Conservation (phyloP, 2,113 vertebrate species). For the Phainopepla nitens region DNA sequence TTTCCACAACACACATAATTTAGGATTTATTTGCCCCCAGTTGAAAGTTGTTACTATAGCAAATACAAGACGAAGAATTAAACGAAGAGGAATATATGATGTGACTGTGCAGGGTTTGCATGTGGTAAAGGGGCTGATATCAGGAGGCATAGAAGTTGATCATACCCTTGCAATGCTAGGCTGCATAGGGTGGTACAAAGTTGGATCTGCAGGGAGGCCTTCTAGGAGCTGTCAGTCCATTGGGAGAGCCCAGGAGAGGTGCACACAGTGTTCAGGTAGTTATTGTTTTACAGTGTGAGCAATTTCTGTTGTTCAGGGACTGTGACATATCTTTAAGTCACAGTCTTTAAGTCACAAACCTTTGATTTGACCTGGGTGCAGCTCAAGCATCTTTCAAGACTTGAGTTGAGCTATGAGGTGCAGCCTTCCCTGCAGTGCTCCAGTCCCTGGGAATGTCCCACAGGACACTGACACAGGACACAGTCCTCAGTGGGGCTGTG, state of each 20-base stretch:
- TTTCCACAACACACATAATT: neutral
- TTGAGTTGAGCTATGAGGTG: neutral
- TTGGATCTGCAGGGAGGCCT: neutral
- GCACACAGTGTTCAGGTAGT: neutral
- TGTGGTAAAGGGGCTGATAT: neutral
- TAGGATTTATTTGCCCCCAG: neutral
- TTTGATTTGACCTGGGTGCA: neutral
- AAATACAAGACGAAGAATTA: neutral
- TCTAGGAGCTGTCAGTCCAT: neutral
- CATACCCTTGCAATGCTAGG: neutral
- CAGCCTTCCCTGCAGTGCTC: neutral
- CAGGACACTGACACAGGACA: no score
- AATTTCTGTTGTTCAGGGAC: neutral
- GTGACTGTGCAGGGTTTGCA: neutral
- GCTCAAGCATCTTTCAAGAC: neutral
- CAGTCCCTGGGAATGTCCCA: accelerated
- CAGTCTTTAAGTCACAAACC: no score
- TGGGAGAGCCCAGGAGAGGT: neutral
- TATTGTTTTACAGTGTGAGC: neutral
- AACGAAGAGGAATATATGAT: neutral
- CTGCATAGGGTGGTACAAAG: neutral
- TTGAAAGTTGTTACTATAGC: neutral
- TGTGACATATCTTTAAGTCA: neutral
- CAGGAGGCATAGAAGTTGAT: neutral
- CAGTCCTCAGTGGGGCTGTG: neutral